These are phyloP conservation scores for Oreochromis tanganicae DNA, from an alignment of 2,113 vertebrate genomes.

Conservation along the genomic window DNA sequence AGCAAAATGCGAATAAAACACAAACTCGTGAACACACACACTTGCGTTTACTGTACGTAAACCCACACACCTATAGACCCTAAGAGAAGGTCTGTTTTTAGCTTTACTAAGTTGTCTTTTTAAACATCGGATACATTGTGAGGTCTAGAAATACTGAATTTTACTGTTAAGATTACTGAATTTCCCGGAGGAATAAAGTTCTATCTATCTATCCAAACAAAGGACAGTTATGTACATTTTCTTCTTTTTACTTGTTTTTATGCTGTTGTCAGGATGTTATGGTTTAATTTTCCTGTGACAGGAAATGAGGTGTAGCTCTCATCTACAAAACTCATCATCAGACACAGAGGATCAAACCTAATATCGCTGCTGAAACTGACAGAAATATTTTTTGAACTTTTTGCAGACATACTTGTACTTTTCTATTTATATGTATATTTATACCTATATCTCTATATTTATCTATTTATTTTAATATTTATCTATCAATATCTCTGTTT, in stretches of 20 bases:
- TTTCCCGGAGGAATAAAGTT: neutral
- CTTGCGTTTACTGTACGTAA: neutral
- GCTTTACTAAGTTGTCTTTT: neutral
- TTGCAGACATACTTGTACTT: neutral
- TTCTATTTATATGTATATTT: neutral
- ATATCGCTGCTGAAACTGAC: neutral
- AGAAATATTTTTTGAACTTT: neutral
- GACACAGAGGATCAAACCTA: neutral
- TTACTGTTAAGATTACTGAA: neutral
- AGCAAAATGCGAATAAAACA: conserved; percentile 26
- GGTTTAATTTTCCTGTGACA: neutral
- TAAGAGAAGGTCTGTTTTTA: neutral
- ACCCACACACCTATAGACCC: neutral
- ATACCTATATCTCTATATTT: neutral
- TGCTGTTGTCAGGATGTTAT: neutral
- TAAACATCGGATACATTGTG: neutral
- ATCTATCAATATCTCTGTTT: neutral
- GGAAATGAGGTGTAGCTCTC: neutral
- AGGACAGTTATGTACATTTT: neutral
- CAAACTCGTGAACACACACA: neutral
- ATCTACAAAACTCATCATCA: neutral
- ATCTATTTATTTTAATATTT: no score
- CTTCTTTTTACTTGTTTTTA: neutral
- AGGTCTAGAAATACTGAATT: neutral
- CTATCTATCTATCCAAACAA: neutral